Evolutionary conservation across 2,113 vertebrate species (phyloP), one percentile per base, ranked within the genome.

Genomic region (Tretioscincus oriximinensis): DNA sequence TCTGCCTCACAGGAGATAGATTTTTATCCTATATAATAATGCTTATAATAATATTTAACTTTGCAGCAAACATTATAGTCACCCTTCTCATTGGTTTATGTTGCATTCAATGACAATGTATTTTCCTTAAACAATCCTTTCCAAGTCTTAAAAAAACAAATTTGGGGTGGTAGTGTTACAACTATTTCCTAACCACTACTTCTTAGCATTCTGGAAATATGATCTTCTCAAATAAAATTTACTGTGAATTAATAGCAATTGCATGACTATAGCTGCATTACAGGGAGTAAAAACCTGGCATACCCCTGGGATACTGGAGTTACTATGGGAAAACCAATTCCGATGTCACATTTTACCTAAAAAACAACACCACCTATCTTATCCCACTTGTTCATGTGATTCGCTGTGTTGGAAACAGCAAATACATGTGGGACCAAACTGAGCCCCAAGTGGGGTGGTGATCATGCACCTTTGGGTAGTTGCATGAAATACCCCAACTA

Each of bases 41-140:
- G 76, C 84, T 90, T 92, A 86, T 54, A 81, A 77, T 14, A 18
- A 88, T 77, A 74, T 68, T 54, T 49, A 14, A 66, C 70, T 70
- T 71, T 69, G 74, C 70, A 80, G 7, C 21, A 66, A 58, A 61
- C 4, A 22, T 80, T 51, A 11, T n/a, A 28, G 82, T 84, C 78
- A 84, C 76, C 11, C 20, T 82, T 76, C 79, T 81, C 77, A 73
- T 75, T 76, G 10, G 29, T 66, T 45, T 58, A 58, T 28, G 54
- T 26, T 45, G 84, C 31, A 78, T 86, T 86, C 84, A 6, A 69
- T 82, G 84, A 58, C 51, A 86, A 85, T 84, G 77, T 73, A 73
- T 82, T 81, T 79, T 2, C 5, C 54, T 26, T 26, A 60, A 61
- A 61, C 16, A 70, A 61, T 8, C 22, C 21, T 5, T 35, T 7